These are phyloP conservation scores for Leiothrix lutea DNA, from an alignment of 2,113 vertebrate species.

Conservation along the genomic window DNA sequence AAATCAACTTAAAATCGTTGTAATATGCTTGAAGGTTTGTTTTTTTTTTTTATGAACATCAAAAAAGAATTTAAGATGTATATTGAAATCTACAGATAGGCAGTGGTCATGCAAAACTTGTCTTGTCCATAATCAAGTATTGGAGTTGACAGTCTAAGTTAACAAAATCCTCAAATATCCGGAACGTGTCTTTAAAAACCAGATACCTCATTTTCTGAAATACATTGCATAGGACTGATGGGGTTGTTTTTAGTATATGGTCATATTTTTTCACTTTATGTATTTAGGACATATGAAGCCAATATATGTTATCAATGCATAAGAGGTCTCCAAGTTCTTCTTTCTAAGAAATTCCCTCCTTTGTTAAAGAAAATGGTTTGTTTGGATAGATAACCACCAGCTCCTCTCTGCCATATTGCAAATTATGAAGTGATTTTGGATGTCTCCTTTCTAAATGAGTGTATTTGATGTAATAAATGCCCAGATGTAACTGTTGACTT, in stretches of 20 bases:
- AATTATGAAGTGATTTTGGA: slow-evolving; percentile 34
- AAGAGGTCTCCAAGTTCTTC: neutral
- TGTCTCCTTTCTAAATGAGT: slow-evolving; percentile 19
- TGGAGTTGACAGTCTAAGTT: neutral
- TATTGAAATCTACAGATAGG: neutral
- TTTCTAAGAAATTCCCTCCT: neutral
- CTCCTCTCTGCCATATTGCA: neutral
- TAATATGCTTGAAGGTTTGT: neutral
- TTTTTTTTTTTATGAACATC: neutral
- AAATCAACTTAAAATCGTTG: neutral
- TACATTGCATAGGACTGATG: neutral
- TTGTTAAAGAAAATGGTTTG: neutral
- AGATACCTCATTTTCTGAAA: neutral
- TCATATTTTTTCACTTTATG: neutral
- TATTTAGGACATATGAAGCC: slow-evolving; percentile 6
- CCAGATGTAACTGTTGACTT: neutral
- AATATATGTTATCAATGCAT: neutral
- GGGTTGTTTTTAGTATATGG: neutral
- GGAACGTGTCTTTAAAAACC: neutral
- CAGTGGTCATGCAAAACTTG: neutral
- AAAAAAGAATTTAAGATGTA: neutral
- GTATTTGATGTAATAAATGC: neutral
- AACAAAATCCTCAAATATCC: slow-evolving; percentile 6
- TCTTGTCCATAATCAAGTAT: neutral
- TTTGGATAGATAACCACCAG: slow-evolving; percentile 18